Conservation (phyloP, 2,888 invertebrate species). For the Exocentrus adspersus region DNA sequence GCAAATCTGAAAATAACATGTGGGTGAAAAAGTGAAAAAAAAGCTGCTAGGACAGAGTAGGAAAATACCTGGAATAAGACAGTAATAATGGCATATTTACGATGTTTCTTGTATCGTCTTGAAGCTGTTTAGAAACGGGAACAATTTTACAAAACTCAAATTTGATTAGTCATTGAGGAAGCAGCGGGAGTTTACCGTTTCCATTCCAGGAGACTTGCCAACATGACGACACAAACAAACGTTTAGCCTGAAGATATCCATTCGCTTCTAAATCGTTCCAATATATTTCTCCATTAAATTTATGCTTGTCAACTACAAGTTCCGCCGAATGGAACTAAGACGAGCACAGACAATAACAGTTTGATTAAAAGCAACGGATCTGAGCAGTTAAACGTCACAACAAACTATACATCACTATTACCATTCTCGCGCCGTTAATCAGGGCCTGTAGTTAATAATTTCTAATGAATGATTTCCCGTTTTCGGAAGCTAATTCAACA, state of each 20-base stretch:
- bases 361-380: constrained; percentile 48
- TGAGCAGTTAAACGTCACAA: constrained; percentile 45
- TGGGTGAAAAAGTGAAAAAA: constrained; percentile 27
- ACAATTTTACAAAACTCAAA: constrained; percentile 15
- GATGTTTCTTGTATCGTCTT: constrained; percentile 31
- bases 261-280: constrained; percentile 50
- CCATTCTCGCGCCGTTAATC: constrained; percentile 23
- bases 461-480: constrained; percentile 7
- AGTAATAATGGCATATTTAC: constrained; percentile 18
- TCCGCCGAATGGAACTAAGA: constrained; percentile 47
- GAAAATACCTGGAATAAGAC: constrained; percentile 14
- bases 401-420: constrained; percentile 38
- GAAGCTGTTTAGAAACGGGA: constrained; percentile 20
- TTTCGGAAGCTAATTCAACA: constrained; percentile 1
- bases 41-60: constrained; percentile 1
- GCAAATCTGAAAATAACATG: constrained; percentile 41
- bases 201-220: constrained; percentile 37
- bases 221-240: constrained; percentile 54
- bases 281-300: constrained; percentile 49
- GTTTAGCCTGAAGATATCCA: constrained; percentile 52
- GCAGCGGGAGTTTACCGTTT: constrained; percentile 15
- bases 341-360: constrained; percentile 46
- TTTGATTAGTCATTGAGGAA: constrained; percentile 25
- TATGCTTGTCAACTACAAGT: constrained; percentile 53
- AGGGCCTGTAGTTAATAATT: constrained; percentile 28